Percentiles rank a stretch among this genome's conserved stretches.
phyloP scores from a whole-genome alignment of 2,888 invertebrate genomes.

The Dyspetes luteomarginatus region DNA sequence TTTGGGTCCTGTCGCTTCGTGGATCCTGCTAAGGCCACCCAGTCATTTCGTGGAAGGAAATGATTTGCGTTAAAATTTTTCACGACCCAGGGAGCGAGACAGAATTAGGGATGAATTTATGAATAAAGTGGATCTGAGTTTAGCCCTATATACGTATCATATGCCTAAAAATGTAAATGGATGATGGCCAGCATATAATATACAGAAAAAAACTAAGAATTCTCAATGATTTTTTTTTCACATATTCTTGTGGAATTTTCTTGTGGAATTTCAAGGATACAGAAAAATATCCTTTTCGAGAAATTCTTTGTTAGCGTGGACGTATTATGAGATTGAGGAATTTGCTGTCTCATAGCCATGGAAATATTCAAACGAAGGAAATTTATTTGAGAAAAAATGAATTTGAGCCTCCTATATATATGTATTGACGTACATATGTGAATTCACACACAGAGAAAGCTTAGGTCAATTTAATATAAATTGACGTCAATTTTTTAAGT shows the following conservation, averaged over 20 bases:
- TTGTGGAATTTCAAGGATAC: background rate
- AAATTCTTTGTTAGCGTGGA: constrained; percentile 1
- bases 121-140: constrained; percentile 16
- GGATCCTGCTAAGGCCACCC: constrained; percentile 12
- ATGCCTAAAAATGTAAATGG: background rate
- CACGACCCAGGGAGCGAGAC: background rate
- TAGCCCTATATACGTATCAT: background rate
- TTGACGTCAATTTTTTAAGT: too few relatives aligned
- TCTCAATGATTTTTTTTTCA: constrained; percentile 5
- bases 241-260: constrained; percentile 26
- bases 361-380: background rate
- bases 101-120: constrained; percentile 13
- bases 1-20: constrained; percentile 15
- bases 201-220: background rate
- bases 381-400: background rate
- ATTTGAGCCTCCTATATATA: background rate
- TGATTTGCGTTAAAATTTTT: constrained; percentile 23
- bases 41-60: constrained; percentile 47
- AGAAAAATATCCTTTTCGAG: background rate
- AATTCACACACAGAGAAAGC: too few relatives aligned
- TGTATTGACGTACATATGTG: too few relatives aligned
- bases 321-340: background rate
- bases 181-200: background rate
- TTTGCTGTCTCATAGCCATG: background rate
- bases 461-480: too few relatives aligned